Base-by-base conservation (phyloP, 2,113 vertebrate species). In the Dunckerocampus dactyliophorus region DNA sequence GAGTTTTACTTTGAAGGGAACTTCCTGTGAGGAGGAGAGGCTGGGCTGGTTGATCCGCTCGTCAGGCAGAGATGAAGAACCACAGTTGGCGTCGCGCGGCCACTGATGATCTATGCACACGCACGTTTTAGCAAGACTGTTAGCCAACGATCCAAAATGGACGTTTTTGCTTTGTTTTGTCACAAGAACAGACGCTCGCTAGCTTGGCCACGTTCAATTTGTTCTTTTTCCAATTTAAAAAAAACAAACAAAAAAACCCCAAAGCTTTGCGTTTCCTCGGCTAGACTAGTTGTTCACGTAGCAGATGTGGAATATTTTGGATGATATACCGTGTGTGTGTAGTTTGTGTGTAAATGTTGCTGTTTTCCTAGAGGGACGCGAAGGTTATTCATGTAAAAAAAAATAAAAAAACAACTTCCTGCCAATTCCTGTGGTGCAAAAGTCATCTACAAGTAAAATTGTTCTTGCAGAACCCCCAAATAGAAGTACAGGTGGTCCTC, bases 21-120 rank as follows among this genome's bases (percentile, higher is more conserved):
- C 75, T 79, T 79, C 68, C 52, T 67, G 73, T 46, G 60, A 69
- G 75, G 67, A 69, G 8, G 71, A 57, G 59, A 48, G 20, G 58
- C 63, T 68, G 49, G 59, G 39, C 39, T 13, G 39, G 39, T 43
- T 43, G 39, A 43, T 43, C 37, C 37, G 37, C 37, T 39, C 10
- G 37, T 39, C 2, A 1, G 51, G 28, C 51, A 58, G 74, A 77
- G 69, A 80, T 59, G 47, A 79, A 74, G 59, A 80, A 65, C 73
- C 77, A 75, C 77, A 60, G 74, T 64, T 76, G 42, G 12, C n/a
- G 31, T 8, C 8, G 53, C n/a, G 37, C 19, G n/a, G 34, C n/a
- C 54, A 8, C 54, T 7, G 75, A 79, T 68, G 71, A 87, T 84
- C 81, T 87, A 85, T 87, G 85, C 85, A 85, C 74, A 71, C 68